phyloP scores from a whole-genome alignment of 2,113 vertebrate genomes.

The Phyllostomus hastatus region DNA sequence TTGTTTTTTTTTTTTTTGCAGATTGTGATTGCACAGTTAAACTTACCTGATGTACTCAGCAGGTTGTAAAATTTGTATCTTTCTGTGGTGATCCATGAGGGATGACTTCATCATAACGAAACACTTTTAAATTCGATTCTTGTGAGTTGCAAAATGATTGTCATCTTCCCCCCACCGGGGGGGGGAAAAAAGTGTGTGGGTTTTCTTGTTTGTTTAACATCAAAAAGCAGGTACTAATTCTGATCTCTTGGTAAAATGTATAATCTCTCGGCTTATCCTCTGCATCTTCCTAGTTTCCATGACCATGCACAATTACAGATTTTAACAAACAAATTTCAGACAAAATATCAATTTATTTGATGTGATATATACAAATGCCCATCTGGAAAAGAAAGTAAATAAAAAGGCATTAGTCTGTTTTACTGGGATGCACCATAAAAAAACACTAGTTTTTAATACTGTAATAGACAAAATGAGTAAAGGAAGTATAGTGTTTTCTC shows the following conservation, averaged over 20 bases:
- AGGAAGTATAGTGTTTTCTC: neutral
- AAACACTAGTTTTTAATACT: neutral
- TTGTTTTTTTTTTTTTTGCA: neutral
- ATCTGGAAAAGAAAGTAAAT: neutral
- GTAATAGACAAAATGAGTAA: neutral
- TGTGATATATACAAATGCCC: neutral
- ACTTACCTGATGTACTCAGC: constrained; percentile 28
- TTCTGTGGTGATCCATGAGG: constrained; percentile 8
- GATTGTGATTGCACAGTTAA: neutral
- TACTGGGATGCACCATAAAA: neutral
- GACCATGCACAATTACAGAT: neutral
- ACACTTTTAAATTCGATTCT: constrained; percentile 38
- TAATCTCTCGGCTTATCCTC: constrained; percentile 13
- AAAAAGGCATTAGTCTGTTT: neutral
- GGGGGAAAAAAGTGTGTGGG: neutral
- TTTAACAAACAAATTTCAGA: constrained; percentile 27
- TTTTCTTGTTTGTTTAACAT: constrained; percentile 17
- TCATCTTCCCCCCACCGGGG: neutral
- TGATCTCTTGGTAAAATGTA: constrained; percentile 17
- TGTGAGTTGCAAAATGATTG: constrained; percentile 37
- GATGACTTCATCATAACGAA: constrained; percentile 27
- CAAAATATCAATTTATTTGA: constrained; percentile 10
- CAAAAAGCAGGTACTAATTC: constrained; percentile 7
- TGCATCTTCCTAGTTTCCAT: neutral
- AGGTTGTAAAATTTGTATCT: constrained; percentile 26